These are phyloP conservation scores for Brachypteracias leptosomus DNA, from an alignment of 2,113 vertebrate species.

Conservation along the genomic window DNA sequence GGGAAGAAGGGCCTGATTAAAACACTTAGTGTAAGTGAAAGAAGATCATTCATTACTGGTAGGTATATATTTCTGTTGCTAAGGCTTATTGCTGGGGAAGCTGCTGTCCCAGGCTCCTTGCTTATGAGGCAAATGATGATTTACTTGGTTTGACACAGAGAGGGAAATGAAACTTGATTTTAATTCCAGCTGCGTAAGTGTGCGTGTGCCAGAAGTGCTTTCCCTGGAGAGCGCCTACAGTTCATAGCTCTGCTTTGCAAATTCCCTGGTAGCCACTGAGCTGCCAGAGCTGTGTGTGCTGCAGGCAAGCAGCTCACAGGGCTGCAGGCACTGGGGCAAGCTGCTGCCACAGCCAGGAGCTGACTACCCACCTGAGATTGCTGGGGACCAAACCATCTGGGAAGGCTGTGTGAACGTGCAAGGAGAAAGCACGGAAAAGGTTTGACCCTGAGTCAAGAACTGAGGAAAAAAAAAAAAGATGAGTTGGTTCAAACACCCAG, in stretches of 20 bases:
- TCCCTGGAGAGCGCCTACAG: not conserved
- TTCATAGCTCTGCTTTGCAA: not conserved
- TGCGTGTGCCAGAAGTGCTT: not conserved
- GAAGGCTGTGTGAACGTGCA: fast-evolving
- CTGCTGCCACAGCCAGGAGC: fast-evolving
- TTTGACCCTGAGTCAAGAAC: not conserved
- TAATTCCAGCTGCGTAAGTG: not conserved
- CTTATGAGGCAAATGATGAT: not conserved
- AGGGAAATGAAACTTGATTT: not conserved
- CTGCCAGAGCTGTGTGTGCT: not conserved
- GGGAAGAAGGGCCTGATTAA: not conserved
- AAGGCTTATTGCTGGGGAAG: not conserved
- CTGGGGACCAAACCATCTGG: not conserved
- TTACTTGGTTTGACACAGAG: not conserved
- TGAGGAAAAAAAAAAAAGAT: not conserved
- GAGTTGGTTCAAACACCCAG: not conserved
- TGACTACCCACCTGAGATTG: not conserved
- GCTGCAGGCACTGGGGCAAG: not conserved
- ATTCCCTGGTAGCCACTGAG: not conserved
- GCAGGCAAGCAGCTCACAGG: fast-evolving
- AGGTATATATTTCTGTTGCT: not conserved
- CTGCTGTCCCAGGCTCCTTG: not conserved
- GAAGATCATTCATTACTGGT: not conserved
- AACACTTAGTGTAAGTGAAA: not conserved
- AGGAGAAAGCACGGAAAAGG: not conserved